Conservation (phyloP, 2,113 vertebrate genomes). For the Pycnonotus jocosus region DNA sequence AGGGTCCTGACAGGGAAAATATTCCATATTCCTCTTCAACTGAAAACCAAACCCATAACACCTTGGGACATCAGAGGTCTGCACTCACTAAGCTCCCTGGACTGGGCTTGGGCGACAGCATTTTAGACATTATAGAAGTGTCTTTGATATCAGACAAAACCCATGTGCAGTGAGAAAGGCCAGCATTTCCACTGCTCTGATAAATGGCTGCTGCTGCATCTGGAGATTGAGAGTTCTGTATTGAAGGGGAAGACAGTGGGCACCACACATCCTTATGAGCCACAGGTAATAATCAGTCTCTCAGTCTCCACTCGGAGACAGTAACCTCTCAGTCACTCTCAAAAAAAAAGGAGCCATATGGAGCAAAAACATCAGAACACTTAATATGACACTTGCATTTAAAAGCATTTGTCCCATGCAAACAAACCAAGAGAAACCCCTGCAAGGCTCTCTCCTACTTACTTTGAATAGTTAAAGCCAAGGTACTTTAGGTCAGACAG, state of each 20-base stretch:
- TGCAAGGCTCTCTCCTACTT: background rate
- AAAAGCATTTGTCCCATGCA: background rate
- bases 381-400: background rate
- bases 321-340: background rate
- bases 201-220: background rate
- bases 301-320: background rate
- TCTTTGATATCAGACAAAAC: background rate
- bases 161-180: background rate
- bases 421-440: background rate
- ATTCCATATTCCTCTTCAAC: too few relatives aligned
- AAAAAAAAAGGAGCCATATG: background rate
- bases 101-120: background rate
- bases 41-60: too few relatives aligned
- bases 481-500: background rate
- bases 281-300: background rate
- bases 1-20: too few relatives aligned
- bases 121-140: background rate
- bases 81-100: background rate
- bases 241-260: background rate
- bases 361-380: background rate
- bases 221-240: background rate
- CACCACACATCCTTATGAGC: fast-evolving
- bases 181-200: background rate
- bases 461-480: background rate
- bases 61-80: background rate